Evolutionary conservation across 2,888 invertebrate species (phyloP), one percentile per base, ranked within the genome.

Genomic region (Geotrupes spiniger): DNA sequence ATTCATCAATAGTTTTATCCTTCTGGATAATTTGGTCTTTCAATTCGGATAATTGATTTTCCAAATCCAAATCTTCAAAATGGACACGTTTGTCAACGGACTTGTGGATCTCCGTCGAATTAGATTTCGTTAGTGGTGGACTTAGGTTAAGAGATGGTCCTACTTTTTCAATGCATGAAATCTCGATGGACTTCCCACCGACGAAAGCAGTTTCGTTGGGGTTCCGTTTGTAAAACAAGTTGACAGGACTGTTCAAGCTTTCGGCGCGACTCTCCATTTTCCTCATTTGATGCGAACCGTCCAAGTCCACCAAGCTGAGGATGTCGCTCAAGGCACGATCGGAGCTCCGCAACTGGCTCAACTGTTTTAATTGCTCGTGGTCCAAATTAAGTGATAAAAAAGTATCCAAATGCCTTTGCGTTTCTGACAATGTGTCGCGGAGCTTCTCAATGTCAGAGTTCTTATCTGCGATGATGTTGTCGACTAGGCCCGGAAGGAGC

Each of bases 311-410:
- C 65, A 87, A 82, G 1, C 87, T 87, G 0, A 86, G 76, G 48
- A 87, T 82, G 58, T 87, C 86, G 63, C 85, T 85, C 3, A 87
- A 73, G 0, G 86, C 86, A 29, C 86, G 77, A 0, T 82, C 87
- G 38, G 85, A 84, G 44, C 77, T 76, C 67, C 84, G 85, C 1
- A 74, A 64, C 36, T 63, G 51, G 4, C 74, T 73, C 5, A 79
- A 64, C 4, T 72, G 69, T 42, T 74, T 74, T 42, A 79, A 65
- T 52, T 80, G 76, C 4, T 76, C 76, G 37, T 79, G 79, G 42
- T 82, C 80, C 38, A 81, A 71, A 71, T 82, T 81, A 40, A 82
- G 68, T 17, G 82, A 81, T 65, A 79, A 66, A 51, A 75, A 78
- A 0, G 70, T 63, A 45, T 79, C 76, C 4, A 82, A 58, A 52